These are phyloP conservation scores for Podarcis cretensis DNA, from an alignment of 2,113 vertebrate genomes.

Conservation along the genomic window DNA sequence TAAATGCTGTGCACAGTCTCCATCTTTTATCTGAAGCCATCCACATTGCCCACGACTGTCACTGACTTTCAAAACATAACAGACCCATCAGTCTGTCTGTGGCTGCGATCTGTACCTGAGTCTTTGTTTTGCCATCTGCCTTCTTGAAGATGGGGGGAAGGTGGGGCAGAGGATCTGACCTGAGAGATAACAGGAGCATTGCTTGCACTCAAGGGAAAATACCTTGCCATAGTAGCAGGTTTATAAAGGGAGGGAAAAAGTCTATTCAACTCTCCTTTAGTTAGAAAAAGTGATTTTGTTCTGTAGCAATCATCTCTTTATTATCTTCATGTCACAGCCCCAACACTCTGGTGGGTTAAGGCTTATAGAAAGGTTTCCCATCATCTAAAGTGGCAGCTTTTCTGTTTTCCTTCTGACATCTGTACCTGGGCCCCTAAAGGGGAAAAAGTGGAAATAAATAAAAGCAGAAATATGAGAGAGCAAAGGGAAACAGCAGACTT, in stretches of 20 bases:
- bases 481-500: slow-evolving; percentile 7
- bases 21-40: background rate
- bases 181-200: slow-evolving; percentile 25
- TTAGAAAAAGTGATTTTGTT: slow-evolving; percentile 45
- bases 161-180: background rate
- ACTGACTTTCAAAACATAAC: slow-evolving; percentile 39
- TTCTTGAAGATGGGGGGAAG: slow-evolving; percentile 10
- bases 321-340: slow-evolving; percentile 40
- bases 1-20: background rate
- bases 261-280: slow-evolving; percentile 55
- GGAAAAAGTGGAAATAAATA: slow-evolving; percentile 21
- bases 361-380: slow-evolving; percentile 58
- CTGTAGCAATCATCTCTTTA: slow-evolving; percentile 46
- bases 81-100: slow-evolving; percentile 28
- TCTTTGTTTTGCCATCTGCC: slow-evolving; percentile 3
- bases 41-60: slow-evolving; percentile 25
- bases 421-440: slow-evolving; percentile 32
- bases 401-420: slow-evolving; percentile 61
- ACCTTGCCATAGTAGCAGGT: slow-evolving; percentile 3
- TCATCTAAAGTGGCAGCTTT: slow-evolving; percentile 55
- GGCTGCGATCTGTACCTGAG: slow-evolving; percentile 14
- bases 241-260: slow-evolving; percentile 36
- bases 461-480: slow-evolving; percentile 11
- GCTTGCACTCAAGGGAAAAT: slow-evolving; percentile 27
- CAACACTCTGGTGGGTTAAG: slow-evolving; percentile 58